phyloP scores from a whole-genome alignment of 2,113 vertebrate genomes.

The Catharus bicknelli region DNA sequence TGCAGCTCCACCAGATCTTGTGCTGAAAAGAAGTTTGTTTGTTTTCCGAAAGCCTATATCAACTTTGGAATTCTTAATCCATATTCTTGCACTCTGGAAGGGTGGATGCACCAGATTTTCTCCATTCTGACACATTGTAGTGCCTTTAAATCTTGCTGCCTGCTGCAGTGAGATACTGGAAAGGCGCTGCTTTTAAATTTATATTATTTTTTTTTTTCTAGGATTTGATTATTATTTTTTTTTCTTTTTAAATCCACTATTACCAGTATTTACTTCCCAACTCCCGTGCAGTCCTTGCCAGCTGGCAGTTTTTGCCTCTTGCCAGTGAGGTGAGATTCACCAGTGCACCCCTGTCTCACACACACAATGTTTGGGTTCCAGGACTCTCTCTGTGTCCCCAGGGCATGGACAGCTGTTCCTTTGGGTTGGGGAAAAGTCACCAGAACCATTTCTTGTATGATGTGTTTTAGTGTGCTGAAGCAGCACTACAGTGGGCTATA shows the following conservation, averaged over 20 bases:
- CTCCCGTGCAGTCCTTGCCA: not conserved
- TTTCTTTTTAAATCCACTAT: conserved; percentile 26
- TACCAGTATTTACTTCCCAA: conserved; percentile 49
- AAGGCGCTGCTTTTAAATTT: conserved; percentile 75
- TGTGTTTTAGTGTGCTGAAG: conserved; percentile 78
- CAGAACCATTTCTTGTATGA: conserved; percentile 7
- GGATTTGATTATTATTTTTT: conserved; percentile 9
- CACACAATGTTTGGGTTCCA: conserved; percentile 54
- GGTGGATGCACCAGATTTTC: conserved; percentile 59
- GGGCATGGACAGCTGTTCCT: conserved; percentile 23
- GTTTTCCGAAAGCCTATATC: conserved; percentile 47
- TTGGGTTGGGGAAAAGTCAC: conserved; percentile 52
- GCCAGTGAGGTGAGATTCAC: conserved; percentile 19
- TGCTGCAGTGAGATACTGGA: conserved; percentile 58
- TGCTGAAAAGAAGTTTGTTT: conserved; percentile 44
- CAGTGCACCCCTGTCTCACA: conserved; percentile 10
- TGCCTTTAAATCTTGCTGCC: conserved; percentile 82
- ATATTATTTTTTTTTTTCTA: conserved; percentile 5
- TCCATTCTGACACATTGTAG: conserved; percentile 75
- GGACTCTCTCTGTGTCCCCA: conserved; percentile 66
- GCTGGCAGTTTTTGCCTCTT: not conserved
- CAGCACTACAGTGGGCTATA: conserved; percentile 86
- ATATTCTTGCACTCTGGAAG: conserved; percentile 69
- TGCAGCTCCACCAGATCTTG: conserved; percentile 58
- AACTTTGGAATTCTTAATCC: conserved; percentile 50